Percentiles rank a stretch among this genome's conserved stretches.
phyloP scores from a whole-genome alignment of 1,140 invertebrate genomes.

The Cardiocondyla obscurior region DNA sequence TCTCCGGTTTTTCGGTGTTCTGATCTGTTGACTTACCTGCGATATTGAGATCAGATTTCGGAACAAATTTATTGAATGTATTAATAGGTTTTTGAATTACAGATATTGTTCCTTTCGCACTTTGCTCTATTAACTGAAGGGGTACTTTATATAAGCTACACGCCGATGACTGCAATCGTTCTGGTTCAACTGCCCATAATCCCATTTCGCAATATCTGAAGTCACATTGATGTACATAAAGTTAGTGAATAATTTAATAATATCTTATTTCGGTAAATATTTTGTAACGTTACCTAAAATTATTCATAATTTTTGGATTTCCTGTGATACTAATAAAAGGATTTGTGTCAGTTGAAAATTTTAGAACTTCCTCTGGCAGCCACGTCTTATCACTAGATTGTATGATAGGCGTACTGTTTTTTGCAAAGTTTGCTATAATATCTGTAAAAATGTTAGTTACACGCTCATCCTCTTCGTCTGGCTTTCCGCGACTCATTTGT shows the following conservation, averaged over 20 bases:
- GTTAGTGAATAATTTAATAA: constrained; percentile 11
- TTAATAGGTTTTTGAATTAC: constrained; percentile 35
- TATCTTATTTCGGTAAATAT: neutral
- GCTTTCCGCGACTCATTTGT: constrained; percentile 79
- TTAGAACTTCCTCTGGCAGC: constrained; percentile 71
- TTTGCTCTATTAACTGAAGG: constrained; percentile 60
- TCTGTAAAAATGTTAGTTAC: constrained; percentile 87
- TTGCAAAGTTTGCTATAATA: constrained; percentile 88
- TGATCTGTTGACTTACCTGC: neutral
- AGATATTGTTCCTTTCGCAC: constrained; percentile 35
- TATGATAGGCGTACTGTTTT: constrained; percentile 78
- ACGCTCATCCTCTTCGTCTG: constrained; percentile 84
- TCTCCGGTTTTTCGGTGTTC: neutral
- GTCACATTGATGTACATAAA: constrained; percentile 21
- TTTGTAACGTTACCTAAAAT: constrained; percentile 83
- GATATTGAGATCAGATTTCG: neutral
- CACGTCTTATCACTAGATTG: neutral
- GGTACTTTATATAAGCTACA: constrained; percentile 77
- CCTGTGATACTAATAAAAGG: constrained; percentile 85
- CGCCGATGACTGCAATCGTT: constrained; percentile 82
- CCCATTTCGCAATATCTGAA: constrained; percentile 86
- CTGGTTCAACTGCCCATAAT: constrained; percentile 84
- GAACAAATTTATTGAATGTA: neutral
- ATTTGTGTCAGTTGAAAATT: constrained; percentile 81
- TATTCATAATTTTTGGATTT: constrained; percentile 79